Conservation (phyloP, 2,888 invertebrate species). For the Calliopum simillimum region DNA sequence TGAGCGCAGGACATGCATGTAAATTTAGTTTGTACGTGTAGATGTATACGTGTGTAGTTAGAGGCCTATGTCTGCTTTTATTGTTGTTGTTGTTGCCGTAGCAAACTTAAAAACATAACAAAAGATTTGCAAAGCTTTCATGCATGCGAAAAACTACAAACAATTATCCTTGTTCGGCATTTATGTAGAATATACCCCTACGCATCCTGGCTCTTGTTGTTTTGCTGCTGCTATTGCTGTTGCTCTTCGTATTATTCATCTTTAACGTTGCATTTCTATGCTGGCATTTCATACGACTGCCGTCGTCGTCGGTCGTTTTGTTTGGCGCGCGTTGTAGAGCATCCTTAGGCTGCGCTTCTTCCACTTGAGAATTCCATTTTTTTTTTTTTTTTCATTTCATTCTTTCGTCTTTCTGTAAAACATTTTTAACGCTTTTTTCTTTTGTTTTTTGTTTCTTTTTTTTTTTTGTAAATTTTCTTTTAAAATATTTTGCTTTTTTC, state of each 20-base stretch:
- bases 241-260: neutral
- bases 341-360: conserved; percentile 13
- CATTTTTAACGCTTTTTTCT: conserved; percentile 7
- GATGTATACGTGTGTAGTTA: neutral
- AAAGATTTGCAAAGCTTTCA: conserved; percentile 43
- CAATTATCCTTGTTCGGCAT: conserved; percentile 41
- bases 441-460: neutral
- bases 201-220: conserved; percentile 27
- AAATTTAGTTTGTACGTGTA: neutral
- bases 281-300: neutral
- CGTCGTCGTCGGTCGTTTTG: neutral
- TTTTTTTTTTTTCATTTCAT: neutral
- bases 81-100: conserved; percentile 15
- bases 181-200: conserved; percentile 4
- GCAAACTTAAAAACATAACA: conserved; percentile 37
- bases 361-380: conserved; percentile 19
- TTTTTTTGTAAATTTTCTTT: neutral
- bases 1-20: neutral
- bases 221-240: neutral
- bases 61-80: conserved; percentile 18
- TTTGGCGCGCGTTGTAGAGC: neutral
- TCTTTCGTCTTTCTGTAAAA: conserved; percentile 16
- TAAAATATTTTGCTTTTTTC: conserved; percentile 6
- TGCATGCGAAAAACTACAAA: conserved; percentile 38
- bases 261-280: conserved; percentile 1